Base-by-base conservation (phyloP, 2,888 invertebrate species). In the Gasteruption jaculator region DNA sequence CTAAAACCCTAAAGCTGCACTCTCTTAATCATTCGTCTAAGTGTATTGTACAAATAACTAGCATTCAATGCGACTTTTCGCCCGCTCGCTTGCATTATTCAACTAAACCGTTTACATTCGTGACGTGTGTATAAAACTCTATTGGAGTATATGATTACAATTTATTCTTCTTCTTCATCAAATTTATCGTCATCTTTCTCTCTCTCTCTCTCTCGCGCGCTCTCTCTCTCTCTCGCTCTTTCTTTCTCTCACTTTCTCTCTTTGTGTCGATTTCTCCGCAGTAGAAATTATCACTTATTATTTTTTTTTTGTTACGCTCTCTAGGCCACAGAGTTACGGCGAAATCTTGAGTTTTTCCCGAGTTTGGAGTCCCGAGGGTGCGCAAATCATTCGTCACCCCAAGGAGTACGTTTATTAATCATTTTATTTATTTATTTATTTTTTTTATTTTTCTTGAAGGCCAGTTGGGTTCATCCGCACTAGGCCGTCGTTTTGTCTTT, bases 111-210 rank as follows among this genome's bases (percentile, higher is more conserved):
- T 62, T 67, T 67, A 67, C 65, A 68, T 67, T 68, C 66, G 65
- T 65, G 69, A 69, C 69, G 66, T 65, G 63, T 67, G 69, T 70
- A 71, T 69, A 69, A 71, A 71, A 71, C 66, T 70, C 66, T 69
- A 68, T 68, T 60, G 61, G 68, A 68, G 68, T 68, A 70, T 62
- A 68, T 67, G 68, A 67, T 69, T 70, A 68, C 65, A 64, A 57
- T 58, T 54, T 54, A 50, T 55, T 57, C 46, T 53, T 56, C 38
- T 47, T 49, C 45, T 14, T 47, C 35, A 43, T 45, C 45, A 41
- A 45, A 50, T 39, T n/a, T n/a, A n/a, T n/a, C n/a, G n/a, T n/a
- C n/a, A n/a, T n/a, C n/a, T n/a, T n/a, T n/a, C n/a, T n/a, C n/a
- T n/a, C 48, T 50, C 37, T 42, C 38, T 50, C 49, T 56, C 50